Percentiles rank a stretch among this genome's conserved stretches.
Conservation (phyloP, 2,797 vertebrate species). For the Somateria mollissima region DNA sequence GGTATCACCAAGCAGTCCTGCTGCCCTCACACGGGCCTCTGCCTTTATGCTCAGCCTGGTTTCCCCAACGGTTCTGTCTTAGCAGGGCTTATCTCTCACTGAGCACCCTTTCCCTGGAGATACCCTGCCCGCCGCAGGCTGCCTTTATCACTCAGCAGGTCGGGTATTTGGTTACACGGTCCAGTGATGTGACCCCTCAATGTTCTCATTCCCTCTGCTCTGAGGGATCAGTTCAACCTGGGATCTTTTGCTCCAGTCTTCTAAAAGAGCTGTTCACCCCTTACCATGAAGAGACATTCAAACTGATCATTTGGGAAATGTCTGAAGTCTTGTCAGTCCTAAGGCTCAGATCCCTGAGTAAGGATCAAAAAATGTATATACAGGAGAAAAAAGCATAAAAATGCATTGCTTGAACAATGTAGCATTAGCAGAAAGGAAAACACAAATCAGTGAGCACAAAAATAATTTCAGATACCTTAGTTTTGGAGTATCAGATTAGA, state of each 20-base stretch:
- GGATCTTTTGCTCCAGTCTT: not conserved
- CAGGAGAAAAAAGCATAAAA: not conserved
- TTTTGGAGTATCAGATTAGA: not conserved
- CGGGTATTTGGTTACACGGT: not conserved
- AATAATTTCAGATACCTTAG: not conserved
- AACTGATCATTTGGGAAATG: not conserved
- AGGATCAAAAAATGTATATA: not conserved
- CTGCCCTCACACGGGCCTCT: not conserved
- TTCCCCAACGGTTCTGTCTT: not conserved
- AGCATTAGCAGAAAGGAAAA: not conserved
- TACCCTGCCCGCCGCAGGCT: not conserved
- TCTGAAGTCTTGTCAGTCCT: not conserved
- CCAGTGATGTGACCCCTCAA: not conserved
- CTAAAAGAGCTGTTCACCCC: not conserved
- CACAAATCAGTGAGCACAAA: not conserved
- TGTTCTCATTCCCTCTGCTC: not conserved
- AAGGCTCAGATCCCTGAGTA: not conserved
- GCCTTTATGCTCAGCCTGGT: not conserved
- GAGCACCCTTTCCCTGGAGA: not conserved
- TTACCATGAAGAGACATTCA: not conserved
- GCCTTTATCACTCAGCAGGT: not conserved
- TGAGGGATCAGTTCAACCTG: not conserved
- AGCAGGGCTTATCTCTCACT: not conserved
- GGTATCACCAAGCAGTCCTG: not conserved
- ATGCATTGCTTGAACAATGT: not conserved